Evolutionary conservation across 2,797 vertebrate species (phyloP).

Genomic region (Rousettus madagascariensis): DNA sequence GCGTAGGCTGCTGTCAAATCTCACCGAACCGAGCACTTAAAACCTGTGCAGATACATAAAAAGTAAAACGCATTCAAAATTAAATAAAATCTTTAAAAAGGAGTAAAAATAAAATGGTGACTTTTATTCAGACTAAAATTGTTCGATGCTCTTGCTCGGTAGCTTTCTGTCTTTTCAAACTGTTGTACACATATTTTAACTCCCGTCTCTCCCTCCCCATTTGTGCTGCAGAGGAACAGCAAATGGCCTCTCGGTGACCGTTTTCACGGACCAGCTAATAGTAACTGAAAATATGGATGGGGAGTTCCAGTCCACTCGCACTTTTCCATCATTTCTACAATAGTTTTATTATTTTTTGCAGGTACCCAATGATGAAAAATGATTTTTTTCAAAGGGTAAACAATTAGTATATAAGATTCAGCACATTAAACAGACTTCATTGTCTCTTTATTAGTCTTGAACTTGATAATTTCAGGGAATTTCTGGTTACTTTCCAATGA

Average conservation of each 20-base stretch:
- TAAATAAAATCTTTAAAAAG: background rate
- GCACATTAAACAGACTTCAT: conserved; percentile 71
- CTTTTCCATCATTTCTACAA: conserved; percentile 53
- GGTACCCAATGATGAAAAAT: conserved; percentile 70
- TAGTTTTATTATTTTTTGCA: conserved; percentile 38
- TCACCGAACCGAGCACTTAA: background rate
- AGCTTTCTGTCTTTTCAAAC: conserved; percentile 42
- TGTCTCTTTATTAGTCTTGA: conserved; percentile 59
- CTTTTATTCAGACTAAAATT: background rate
- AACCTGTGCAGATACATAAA: background rate
- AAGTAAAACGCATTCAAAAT: background rate
- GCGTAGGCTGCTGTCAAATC: accelerated
- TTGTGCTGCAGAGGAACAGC: conserved; percentile 57
- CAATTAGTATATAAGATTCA: conserved; percentile 78
- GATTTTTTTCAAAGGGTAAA: conserved; percentile 82
- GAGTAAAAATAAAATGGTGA: background rate
- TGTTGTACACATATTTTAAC: conserved; percentile 66
- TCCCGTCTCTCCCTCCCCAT: background rate
- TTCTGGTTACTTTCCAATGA: conserved; percentile 84
- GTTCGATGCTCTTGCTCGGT: background rate
- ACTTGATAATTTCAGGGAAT: conserved; percentile 78
- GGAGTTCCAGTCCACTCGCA: conserved; percentile 51
- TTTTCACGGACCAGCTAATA: conserved; percentile 74
- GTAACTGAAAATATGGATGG: conserved; percentile 69
- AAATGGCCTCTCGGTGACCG: conserved; percentile 52